Evolutionary conservation across 37 sponge, comb jelly and placozoan genomes (phyloP).

Genomic region (Axinella damicornis): DNA sequence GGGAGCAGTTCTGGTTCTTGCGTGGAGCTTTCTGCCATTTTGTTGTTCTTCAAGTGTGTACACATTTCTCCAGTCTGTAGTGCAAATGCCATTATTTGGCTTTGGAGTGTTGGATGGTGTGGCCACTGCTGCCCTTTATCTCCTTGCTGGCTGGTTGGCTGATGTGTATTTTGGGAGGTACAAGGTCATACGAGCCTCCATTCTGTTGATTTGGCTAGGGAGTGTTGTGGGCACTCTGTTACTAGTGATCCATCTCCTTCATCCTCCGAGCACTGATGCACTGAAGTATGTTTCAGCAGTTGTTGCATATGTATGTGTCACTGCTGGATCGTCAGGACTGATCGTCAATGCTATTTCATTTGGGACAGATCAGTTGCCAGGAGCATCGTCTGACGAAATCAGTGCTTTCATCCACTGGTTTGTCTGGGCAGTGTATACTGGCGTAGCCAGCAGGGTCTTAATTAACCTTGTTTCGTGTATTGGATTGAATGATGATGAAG

Average conservation of each 20-base stretch:
- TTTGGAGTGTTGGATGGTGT: too few species aligned
- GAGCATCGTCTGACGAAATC: not conserved
- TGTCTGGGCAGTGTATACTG: not conserved
- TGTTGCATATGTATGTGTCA: not conserved
- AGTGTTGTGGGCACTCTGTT: too few species aligned
- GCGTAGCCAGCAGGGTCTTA: not conserved
- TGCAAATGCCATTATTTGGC: too few species aligned
- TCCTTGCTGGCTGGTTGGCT: conserved; percentile 18
- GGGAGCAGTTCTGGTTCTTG: not conserved
- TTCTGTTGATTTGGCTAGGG: not conserved
- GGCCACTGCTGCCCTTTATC: not conserved
- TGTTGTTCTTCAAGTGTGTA: too few species aligned
- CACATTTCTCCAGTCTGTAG: too few species aligned
- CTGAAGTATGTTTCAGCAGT: not conserved
- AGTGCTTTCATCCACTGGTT: conserved; percentile 8
- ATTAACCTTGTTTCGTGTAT: too few species aligned
- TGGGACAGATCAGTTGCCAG: not conserved
- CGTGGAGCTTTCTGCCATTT: not conserved
- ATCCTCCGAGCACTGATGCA: too few species aligned
- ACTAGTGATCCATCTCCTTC: too few species aligned
- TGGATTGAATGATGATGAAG: too few species aligned
- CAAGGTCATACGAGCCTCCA: not conserved
- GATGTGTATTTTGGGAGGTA: conserved; percentile 7
- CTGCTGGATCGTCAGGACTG: not conserved
- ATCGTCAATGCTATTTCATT: not conserved